Base-by-base conservation (phyloP, 2,888 invertebrate genomes). In the Listrodromus nycthemerus region DNA sequence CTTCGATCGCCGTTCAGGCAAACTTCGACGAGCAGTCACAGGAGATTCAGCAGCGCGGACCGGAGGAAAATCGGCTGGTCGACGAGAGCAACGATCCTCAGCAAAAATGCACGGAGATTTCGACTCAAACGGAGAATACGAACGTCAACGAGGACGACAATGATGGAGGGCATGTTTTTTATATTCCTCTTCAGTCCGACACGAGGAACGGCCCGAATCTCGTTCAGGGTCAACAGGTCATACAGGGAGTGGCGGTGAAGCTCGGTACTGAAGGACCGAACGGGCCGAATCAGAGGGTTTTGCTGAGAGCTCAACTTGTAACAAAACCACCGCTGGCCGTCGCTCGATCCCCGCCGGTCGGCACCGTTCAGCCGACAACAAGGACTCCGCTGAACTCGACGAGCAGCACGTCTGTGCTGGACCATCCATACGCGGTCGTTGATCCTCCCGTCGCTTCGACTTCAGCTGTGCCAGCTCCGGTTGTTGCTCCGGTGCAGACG, bases 211-310 rank as follows among this genome's bases (percentile, higher is more conserved):
- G 91, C 0, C 91, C 93, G 2, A 91, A 92, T 85, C 86, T 92
- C 52, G 90, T 90, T 19, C 92, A 91, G 81, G 92, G 93, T 3
- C 93, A 93, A 55, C 94, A 94, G 84, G 85, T 95, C 19, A 95
- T 95, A 81, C 95, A 95, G 87, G 96, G 95, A 0, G 96, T 96
- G 0, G 95, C 95, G 1, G 95, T 96, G 1, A 96, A 96, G 89
- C 90, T 96, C 50, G 96, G 95, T 0, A 95, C 95, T 0, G 95
- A 96, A 88, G 95, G 96, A 1, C 94, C 95, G 0, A 95, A 94
- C 55, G 95, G 95, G 3, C 95, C 95, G 0, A 95, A 95, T 89
- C 95, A 95, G 79, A 94, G 95, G 84, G 95, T 96, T 37, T 92
- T 95, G 8, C 81, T 96, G 94, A 94, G 95, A 86, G 96, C 96